Evolutionary conservation across 2,113 vertebrate genomes (phyloP).

Genomic region (Lichenostomus cassidix): DNA sequence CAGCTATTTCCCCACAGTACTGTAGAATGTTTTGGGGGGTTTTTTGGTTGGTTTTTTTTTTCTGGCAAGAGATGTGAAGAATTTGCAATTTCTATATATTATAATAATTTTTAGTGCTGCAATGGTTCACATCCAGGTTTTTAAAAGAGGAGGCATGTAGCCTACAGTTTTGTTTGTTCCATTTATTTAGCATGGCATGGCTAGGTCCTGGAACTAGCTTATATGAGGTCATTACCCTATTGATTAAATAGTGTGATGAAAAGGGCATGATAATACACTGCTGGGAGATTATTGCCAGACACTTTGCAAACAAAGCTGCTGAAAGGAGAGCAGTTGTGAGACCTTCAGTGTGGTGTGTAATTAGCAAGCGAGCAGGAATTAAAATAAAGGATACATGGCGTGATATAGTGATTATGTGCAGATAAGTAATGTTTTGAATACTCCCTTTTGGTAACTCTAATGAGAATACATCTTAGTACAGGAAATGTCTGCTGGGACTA

Average conservation of each 20-base stretch:
- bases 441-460: constrained; percentile 48
- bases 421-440: constrained; percentile 58
- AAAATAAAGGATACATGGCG: constrained; percentile 41
- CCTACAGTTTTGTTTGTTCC: constrained; percentile 52
- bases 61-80: constrained; percentile 37
- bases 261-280: constrained; percentile 70
- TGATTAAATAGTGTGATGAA: constrained; percentile 81
- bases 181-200: constrained; percentile 67
- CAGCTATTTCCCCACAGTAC: not conserved
- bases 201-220: constrained; percentile 58
- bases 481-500: constrained; percentile 43
- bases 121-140: constrained; percentile 10
- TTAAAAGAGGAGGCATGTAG: not conserved
- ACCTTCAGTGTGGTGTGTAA: constrained; percentile 64
- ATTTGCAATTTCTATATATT: constrained; percentile 6
- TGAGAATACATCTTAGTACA: constrained; percentile 30
- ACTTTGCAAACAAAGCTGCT: constrained; percentile 72
- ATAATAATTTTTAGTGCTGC: constrained; percentile 35
- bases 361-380: constrained; percentile 60
- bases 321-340: constrained; percentile 70
- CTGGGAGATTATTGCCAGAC: constrained; percentile 77
- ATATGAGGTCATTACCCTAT: constrained; percentile 73
- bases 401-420: constrained; percentile 61
- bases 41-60: not conserved
- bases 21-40: not conserved